These are phyloP conservation scores for Tragelaphus imberbis DNA, from an alignment of 2,113 vertebrate genomes.

Conservation along the genomic window DNA sequence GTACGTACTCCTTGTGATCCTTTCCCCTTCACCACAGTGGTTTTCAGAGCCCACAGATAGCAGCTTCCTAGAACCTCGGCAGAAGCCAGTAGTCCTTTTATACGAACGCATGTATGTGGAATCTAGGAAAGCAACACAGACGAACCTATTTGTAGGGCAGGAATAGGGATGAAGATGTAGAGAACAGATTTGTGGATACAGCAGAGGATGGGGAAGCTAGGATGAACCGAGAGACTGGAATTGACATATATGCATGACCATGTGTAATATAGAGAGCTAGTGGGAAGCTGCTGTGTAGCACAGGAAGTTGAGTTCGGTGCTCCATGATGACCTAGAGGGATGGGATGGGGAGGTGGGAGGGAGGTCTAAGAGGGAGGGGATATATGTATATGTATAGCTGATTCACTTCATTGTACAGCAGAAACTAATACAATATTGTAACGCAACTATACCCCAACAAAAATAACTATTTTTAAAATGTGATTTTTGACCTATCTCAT, in stretches of 20 bases:
- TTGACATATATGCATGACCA: not conserved
- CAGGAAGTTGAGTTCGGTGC: not conserved
- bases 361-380: not conserved
- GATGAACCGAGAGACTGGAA: not conserved
- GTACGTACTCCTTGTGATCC: not conserved
- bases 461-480: not conserved
- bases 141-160: not conserved
- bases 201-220: not conserved
- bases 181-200: not conserved
- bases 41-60: not conserved
- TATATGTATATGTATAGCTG: not conserved
- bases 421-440: not conserved
- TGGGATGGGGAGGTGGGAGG: not conserved
- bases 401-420: not conserved
- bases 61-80: not conserved
- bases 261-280: not conserved
- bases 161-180: not conserved
- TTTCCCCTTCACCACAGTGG: not conserved
- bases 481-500: not conserved
- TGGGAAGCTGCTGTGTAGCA: not conserved
- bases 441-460: not conserved
- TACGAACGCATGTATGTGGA: accelerated
- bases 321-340: not conserved
- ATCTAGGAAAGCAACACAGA: not conserved
- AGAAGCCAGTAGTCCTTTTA: not conserved